phyloP scores from a whole-genome alignment of 2,797 vertebrate species.

The Pogoniulus pusillus region DNA sequence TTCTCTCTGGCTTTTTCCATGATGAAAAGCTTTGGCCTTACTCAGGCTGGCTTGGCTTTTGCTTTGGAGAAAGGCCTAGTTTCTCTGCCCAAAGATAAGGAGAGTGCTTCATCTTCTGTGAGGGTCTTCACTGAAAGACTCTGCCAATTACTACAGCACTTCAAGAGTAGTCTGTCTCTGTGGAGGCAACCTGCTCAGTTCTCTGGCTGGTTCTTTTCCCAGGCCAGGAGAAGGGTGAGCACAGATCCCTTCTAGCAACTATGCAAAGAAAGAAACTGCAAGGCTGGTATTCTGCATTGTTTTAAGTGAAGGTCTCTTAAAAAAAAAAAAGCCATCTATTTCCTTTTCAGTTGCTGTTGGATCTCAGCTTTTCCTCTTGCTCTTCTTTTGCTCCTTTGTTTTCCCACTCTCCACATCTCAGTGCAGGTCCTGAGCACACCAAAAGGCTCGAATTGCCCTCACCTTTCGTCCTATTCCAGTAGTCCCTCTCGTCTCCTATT shows the following conservation, averaged over 20 bases:
- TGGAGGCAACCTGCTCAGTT: not conserved
- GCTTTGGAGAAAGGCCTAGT: not conserved
- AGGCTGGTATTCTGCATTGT: not conserved
- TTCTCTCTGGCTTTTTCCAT: not conserved
- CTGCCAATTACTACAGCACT: not conserved
- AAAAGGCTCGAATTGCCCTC: not conserved
- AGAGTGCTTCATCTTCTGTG: not conserved
- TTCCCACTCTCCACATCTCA: not conserved
- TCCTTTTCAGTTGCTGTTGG: not conserved
- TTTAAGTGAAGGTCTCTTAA: not conserved
- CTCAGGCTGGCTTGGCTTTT: not conserved
- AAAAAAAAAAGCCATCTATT: not conserved
- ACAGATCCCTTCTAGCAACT: not conserved
- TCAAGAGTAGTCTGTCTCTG: not conserved
- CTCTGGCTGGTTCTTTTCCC: not conserved
- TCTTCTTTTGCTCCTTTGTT: not conserved
- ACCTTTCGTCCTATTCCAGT: not conserved
- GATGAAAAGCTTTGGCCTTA: not conserved
- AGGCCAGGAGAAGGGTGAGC: not conserved
- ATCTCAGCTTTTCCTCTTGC: not conserved
- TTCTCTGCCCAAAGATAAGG: not conserved
- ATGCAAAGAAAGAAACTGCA: not conserved
- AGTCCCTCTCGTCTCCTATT: not conserved
- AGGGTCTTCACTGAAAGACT: not conserved
- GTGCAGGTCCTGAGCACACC: not conserved